These are phyloP conservation scores for Melospiza georgiana DNA, from an alignment of 2,113 vertebrate genomes.

Conservation along the genomic window DNA sequence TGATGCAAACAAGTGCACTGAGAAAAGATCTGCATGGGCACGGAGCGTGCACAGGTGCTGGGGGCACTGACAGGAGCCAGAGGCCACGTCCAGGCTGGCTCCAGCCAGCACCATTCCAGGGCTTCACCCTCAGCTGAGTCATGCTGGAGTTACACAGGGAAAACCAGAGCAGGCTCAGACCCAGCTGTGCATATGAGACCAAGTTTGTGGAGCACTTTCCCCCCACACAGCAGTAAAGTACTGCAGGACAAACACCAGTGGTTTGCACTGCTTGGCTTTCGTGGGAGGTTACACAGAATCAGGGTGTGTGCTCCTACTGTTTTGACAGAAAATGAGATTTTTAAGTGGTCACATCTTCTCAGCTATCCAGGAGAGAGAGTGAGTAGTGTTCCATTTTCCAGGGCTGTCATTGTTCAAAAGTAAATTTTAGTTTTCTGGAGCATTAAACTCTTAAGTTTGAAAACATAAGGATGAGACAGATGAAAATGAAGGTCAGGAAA, in stretches of 20 bases:
- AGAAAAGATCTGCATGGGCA: neutral
- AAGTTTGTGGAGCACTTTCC: neutral
- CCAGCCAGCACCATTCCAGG: neutral
- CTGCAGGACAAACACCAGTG: neutral
- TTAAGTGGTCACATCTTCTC: neutral
- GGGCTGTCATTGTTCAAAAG: neutral
- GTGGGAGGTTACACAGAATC: neutral
- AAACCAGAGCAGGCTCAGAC: neutral
- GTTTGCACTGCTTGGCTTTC: neutral
- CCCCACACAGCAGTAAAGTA: neutral
- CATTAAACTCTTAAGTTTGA: neutral
- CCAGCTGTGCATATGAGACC: accelerated
- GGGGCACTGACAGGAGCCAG: neutral
- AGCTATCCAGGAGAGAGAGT: neutral
- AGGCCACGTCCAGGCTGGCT: neutral
- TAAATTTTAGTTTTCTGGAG: neutral
- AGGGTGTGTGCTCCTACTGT: neutral
- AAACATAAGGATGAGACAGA: neutral
- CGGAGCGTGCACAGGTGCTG: neutral
- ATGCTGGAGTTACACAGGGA: neutral
- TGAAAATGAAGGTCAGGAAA: neutral
- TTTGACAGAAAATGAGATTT: neutral
- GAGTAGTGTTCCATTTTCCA: neutral
- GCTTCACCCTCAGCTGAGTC: neutral
- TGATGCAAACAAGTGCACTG: neutral